These are phyloP conservation scores for Drosophila nasuta DNA, from an alignment of 1,140 invertebrate genomes.

Conservation along the genomic window DNA sequence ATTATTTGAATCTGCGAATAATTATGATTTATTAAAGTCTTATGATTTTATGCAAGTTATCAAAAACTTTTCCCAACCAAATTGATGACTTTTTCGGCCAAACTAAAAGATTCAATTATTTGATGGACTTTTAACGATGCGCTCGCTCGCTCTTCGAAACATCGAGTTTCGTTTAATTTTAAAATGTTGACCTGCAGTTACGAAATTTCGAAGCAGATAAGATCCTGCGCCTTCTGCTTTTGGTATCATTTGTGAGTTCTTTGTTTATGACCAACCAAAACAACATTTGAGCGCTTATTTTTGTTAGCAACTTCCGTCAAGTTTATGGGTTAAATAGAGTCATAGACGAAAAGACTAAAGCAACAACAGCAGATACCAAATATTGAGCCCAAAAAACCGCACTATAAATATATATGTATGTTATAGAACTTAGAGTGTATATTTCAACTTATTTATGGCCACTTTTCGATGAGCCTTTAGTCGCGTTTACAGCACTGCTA, in stretches of 20 bases:
- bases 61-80: background rate
- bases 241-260: background rate
- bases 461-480: conserved; percentile 79
- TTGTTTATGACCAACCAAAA: conserved; percentile 15
- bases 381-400: conserved; percentile 49
- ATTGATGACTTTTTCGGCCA: conserved; percentile 1
- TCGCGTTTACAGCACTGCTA: conserved; percentile 72
- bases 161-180: conserved; percentile 19
- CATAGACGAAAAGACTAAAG: conserved; percentile 11
- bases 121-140: conserved; percentile 17
- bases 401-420: conserved; percentile 65
- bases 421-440: background rate
- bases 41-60: background rate
- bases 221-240: background rate
- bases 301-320: conserved; percentile 22
- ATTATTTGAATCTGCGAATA: background rate
- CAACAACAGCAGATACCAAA: conserved; percentile 42
- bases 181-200: conserved; percentile 18
- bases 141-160: background rate
- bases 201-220: background rate
- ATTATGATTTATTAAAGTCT: background rate
- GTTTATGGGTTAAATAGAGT: conserved; percentile 44
- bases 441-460: conserved; percentile 79
- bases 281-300: conserved; percentile 4
- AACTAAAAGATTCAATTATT: conserved; percentile 14